Conservation (phyloP, 2,113 vertebrate genomes). For the Megatriorchis doriae region DNA sequence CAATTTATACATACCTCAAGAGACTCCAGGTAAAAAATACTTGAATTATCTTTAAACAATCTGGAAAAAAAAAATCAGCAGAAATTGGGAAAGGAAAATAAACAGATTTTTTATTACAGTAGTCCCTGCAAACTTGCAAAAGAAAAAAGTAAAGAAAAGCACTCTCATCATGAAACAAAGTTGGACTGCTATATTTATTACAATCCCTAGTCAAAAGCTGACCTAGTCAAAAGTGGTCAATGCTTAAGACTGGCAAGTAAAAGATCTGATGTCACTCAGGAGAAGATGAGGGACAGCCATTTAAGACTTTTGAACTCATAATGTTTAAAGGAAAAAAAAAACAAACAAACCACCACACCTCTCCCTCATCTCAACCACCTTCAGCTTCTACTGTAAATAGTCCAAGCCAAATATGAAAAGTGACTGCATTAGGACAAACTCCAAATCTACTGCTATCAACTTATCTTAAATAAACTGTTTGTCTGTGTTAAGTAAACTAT, state of each 20-base stretch:
- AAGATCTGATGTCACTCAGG: not conserved
- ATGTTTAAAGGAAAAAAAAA: not conserved
- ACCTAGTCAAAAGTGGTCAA: not conserved
- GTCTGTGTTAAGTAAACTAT: not conserved
- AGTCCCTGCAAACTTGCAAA: not conserved
- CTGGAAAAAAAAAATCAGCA: not conserved
- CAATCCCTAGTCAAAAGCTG: not conserved
- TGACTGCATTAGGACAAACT: not conserved
- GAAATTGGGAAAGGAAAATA: not conserved
- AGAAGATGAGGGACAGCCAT: not conserved
- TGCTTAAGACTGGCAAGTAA: not conserved
- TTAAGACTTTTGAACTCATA: not conserved
- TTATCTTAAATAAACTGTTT: conserved; percentile 20
- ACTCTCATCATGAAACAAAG: not conserved
- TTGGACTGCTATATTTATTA: not conserved
- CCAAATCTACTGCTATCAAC: not conserved
- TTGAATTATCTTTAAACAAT: not conserved
- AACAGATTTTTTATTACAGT: not conserved
- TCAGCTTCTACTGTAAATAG: not conserved
- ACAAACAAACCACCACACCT: not conserved
- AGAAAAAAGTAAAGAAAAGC: not conserved
- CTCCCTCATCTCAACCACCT: not conserved
- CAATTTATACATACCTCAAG: not conserved
- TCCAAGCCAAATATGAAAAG: conserved; percentile 5
- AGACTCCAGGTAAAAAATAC: not conserved